Conservation (phyloP, 2,888 invertebrate species). For the Mesopsocus fuscifrons region DNA sequence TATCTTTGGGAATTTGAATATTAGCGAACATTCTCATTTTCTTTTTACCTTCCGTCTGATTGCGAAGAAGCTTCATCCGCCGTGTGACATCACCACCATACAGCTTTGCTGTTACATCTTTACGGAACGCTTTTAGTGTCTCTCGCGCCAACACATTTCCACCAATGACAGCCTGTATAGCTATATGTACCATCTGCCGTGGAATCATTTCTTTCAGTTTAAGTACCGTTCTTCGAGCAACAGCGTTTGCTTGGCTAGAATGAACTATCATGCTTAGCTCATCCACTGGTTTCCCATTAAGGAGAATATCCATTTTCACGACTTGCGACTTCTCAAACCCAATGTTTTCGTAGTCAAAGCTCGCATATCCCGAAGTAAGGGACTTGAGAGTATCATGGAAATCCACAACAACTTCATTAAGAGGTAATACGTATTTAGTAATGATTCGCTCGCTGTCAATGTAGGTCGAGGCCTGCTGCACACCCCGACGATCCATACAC, state of each 20-base stretch:
- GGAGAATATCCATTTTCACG: conserved; percentile 54
- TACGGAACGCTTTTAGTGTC: conserved; percentile 67
- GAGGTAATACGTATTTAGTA: conserved; percentile 64
- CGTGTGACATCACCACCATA: conserved; percentile 87
- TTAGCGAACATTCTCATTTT: conserved; percentile 82
- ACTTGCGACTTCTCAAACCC: conserved; percentile 64
- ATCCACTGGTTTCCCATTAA: conserved; percentile 66
- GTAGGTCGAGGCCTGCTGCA: conserved; percentile 45
- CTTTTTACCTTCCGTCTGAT: conserved; percentile 88
- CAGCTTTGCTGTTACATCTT: conserved; percentile 87
- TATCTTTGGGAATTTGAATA: conserved; percentile 77
- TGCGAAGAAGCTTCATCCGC: conserved; percentile 68
- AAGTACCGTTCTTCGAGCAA: conserved; percentile 46
- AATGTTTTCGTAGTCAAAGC: conserved; percentile 80
- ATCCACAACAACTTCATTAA: conserved; percentile 86
- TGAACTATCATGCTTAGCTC: conserved; percentile 75
- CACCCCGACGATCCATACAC: conserved; percentile 55
- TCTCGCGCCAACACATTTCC: conserved; percentile 68
- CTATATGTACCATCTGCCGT: conserved; percentile 67
- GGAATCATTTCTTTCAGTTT: conserved; percentile 74
- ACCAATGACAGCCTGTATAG: conserved; percentile 67
- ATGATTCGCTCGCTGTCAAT: conserved; percentile 70
- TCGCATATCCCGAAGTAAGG: conserved; percentile 83
- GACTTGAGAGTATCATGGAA: conserved; percentile 87
- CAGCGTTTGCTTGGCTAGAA: conserved; percentile 37